Base-by-base conservation (phyloP, 2,113 vertebrate species). In the Pithys albifrons region DNA sequence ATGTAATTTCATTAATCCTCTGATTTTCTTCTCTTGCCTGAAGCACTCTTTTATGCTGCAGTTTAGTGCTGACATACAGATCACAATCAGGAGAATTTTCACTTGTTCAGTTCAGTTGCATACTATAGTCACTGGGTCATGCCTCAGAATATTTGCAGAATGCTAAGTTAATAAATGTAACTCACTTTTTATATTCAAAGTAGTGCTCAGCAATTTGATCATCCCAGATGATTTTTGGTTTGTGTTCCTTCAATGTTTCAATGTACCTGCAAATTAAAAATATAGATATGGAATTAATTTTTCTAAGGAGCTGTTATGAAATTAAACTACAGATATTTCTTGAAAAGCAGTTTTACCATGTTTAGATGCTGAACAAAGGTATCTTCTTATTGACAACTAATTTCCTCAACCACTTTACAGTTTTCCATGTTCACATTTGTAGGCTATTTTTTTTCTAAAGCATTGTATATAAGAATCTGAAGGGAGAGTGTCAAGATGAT, bases 161-260 rank as follows among this genome's bases (percentile, higher is more conserved):
- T 4, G 4, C 3, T 52, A 86, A 85, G 24, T 43, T 59, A 90
- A 89, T 79, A 77, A 87, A 59, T 45, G 15, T 41, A 79, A 94
- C 98, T 97, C 78, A 99, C 99, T 98, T 99, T 97, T 98, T 99
- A 93, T 99, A 99, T 88, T 96, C 98, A 84, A 99, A 98, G 92
- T 98, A 98, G 96, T 99, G 99, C 88, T 99, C 99, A 7, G 97
- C 98, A 12, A 98, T 97, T 83, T 99, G 97, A 88, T 98, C 98
- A 91, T 99, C 99, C 99, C 99, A 99, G 54, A 98, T 27, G 28
- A 99, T 85, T 81, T 98, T 99, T 17, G 99, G 99, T 81, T 98
- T 98, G 93, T 99, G 95, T 62, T 99, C 99, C 95, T 99, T 99
- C 95, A 99, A 97, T 62, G 98, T 97, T 93, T 99, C 99, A 48